phyloP scores from a whole-genome alignment of 2,797 vertebrate species.

The Dromococcyx pavoninus region DNA sequence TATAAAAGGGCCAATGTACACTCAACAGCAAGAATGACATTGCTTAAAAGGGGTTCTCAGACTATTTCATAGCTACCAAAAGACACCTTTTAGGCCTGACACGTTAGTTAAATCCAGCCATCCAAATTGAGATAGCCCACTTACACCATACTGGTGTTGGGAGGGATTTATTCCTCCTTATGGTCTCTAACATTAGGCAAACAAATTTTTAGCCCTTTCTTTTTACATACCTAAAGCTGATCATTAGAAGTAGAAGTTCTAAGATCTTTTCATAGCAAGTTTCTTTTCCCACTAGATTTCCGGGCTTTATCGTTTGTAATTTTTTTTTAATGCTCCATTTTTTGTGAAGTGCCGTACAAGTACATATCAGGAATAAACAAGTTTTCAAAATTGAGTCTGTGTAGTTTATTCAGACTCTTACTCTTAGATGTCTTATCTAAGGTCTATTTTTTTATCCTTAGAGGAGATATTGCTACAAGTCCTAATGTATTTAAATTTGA shows the following conservation, averaged over 20 bases:
- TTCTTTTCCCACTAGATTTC: neutral
- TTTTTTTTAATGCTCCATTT: neutral
- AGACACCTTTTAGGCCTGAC: neutral
- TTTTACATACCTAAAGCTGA: neutral
- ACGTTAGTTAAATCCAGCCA: neutral
- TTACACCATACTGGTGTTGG: neutral
- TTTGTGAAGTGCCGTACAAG: neutral
- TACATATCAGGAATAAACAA: neutral
- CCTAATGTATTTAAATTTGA: neutral
- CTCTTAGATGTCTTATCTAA: neutral
- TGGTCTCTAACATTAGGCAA: neutral
- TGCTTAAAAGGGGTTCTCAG: neutral
- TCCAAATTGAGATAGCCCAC: neutral
- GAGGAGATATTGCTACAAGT: fast-evolving
- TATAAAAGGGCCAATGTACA: neutral
- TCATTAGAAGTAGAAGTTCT: neutral
- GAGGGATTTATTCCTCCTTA: neutral
- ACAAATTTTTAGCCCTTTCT: neutral
- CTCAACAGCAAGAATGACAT: neutral
- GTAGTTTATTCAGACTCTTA: neutral
- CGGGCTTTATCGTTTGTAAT: fast-evolving
- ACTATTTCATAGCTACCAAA: neutral
- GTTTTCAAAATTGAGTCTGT: neutral
- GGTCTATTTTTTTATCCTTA: neutral
- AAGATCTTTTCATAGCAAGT: neutral